A percentile compares a stretch with the other conserved stretches of the same genome.
phyloP scores from a whole-genome alignment of 2,113 vertebrate species.

The Psilopsiagon aurifrons region DNA sequence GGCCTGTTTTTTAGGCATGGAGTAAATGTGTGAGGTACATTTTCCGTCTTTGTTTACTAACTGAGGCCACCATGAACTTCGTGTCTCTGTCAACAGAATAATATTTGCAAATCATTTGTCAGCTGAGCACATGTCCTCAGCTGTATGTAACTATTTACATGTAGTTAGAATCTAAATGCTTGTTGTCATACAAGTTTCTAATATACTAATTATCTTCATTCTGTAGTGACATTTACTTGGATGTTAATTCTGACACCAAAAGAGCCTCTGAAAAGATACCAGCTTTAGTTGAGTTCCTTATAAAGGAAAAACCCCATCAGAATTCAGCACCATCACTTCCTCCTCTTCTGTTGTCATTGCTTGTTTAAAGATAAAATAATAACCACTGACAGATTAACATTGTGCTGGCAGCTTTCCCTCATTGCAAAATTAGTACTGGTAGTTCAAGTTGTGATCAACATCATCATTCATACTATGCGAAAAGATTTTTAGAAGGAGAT shows the following conservation, averaged over 20 bases:
- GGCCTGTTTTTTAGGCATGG: slow-evolving; percentile 60
- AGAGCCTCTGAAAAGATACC: background rate
- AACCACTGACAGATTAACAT: background rate
- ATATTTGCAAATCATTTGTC: slow-evolving; percentile 67
- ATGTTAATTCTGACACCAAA: slow-evolving; percentile 6
- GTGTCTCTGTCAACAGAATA: slow-evolving; percentile 51
- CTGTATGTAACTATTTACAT: slow-evolving; percentile 12
- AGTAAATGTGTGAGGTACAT: slow-evolving; percentile 66
- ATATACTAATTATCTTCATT: background rate
- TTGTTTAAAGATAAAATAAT: background rate
- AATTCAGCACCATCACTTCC: background rate
- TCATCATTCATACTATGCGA: background rate
- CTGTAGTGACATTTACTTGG: background rate
- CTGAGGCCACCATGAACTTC: slow-evolving; percentile 56
- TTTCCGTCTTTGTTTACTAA: slow-evolving; percentile 73
- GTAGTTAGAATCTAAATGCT: background rate
- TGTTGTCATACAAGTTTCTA: background rate
- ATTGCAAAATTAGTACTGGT: background rate
- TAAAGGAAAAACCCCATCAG: background rate
- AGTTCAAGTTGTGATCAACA: background rate
- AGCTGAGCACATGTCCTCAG: background rate
- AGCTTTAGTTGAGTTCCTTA: background rate
- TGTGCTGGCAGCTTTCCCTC: background rate
- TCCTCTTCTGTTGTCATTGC: background rate
- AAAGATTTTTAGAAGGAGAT: background rate